Base-by-base conservation (phyloP, 1,140 invertebrate species). In the Helicoverpa armigera region DNA sequence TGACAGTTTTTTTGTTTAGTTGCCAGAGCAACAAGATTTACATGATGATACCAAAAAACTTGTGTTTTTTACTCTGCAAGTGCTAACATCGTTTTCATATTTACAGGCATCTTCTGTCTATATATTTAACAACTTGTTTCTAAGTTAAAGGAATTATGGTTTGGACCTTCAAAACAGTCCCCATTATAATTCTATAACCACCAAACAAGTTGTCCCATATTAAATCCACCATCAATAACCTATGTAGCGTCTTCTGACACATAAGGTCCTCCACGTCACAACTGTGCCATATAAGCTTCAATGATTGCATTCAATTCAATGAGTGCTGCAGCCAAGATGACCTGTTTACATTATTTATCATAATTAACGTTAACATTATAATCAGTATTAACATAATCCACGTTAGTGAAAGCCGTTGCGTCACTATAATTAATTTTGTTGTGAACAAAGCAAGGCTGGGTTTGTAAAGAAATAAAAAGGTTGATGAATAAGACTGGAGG, bases 321-420 rank as follows among this genome's bases (percentile, higher is more conserved):
- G 53, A 76, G n/a, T 12, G 10, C 2, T 31, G 50, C 56, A 60
- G 43, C 35, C 48, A 63, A 60, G 56, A 60, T 53, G 74, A 63
- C 74, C 74, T 14, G 18, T 23, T 63, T 76, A 76, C 74, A 76
- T 76, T 65, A 65, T 53, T 74, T 76, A 65, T n/a, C 48, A 76
- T 76, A 76, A 50, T 63, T 76, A 63, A 43, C 61, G 16, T 23
- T 14, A 35, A 35, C 12, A 63, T 63, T 63, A 63, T 14, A 63
- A 31, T 5, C 3, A 31, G 14, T 29, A 16, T 48, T 65, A 65
- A 23, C 43, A 72, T 72, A 53, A 53, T 63, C 31, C 63, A 35
- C 43, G 18, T 50, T 5, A 51, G 74, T 51, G 74, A 76, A 76
- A 76, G 58, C 43, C 16, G 29, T 75, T 75, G 35, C 58, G 58